These are phyloP conservation scores for Periplaneta americana DNA, from an alignment of 1,140 invertebrate genomes.

Conservation along the genomic window DNA sequence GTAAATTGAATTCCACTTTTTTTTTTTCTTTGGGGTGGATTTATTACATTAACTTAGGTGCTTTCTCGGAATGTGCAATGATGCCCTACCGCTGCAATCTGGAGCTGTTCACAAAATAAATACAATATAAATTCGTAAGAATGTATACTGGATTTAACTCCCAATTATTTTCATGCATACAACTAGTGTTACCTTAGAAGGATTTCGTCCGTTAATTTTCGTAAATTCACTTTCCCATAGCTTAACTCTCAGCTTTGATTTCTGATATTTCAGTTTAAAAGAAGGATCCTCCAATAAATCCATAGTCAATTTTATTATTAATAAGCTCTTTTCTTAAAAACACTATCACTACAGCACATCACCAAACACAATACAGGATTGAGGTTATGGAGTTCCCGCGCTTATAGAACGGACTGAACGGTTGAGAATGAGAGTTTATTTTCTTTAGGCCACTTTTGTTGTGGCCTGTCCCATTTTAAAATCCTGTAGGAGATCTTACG, in stretches of 20 bases:
- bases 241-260: slow-evolving; percentile 68
- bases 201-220: slow-evolving; percentile 56
- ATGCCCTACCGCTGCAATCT: too few relatives aligned
- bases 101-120: too few relatives aligned
- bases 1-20: too few relatives aligned
- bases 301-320: slow-evolving; percentile 4
- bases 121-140: too few relatives aligned
- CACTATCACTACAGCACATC: not conserved
- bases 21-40: too few relatives aligned
- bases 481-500: too few relatives aligned
- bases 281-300: slow-evolving; percentile 16
- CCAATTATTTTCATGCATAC: slow-evolving; percentile 7
- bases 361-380: not conserved
- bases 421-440: too few relatives aligned
- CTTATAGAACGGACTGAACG: not conserved
- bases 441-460: too few relatives aligned
- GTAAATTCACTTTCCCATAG: slow-evolving; percentile 74
- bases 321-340: not conserved
- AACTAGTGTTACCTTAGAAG: slow-evolving; percentile 56
- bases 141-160: too few relatives aligned
- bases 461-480: too few relatives aligned
- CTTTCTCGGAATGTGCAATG: too few relatives aligned
- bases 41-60: too few relatives aligned
- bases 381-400: not conserved
- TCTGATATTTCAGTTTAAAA: slow-evolving; percentile 38